A percentile compares a stretch with the other conserved stretches of the same genome.
Conservation (phyloP, 1,140 invertebrate species). For the Danaus plexippus region DNA sequence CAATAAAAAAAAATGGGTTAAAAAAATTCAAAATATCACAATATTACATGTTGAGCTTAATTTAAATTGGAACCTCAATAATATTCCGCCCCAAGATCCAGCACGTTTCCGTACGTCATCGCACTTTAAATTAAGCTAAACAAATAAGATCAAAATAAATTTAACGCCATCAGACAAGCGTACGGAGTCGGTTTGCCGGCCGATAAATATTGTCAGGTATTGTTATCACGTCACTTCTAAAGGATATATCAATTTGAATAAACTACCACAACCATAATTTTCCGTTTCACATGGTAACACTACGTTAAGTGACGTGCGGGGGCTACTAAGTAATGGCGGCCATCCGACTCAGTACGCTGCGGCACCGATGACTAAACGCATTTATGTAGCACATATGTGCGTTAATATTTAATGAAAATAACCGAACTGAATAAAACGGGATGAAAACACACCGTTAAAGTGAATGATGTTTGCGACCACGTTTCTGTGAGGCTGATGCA, state of each 20-base stretch:
- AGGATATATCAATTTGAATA: slow-evolving; percentile 64
- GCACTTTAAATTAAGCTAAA: slow-evolving; percentile 66
- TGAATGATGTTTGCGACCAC: slow-evolving; percentile 6
- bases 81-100: slow-evolving; percentile 28
- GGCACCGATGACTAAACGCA: slow-evolving; percentile 5
- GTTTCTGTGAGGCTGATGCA: slow-evolving; percentile 11
- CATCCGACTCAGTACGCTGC: background rate
- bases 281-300: slow-evolving; percentile 57
- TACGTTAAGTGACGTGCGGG: slow-evolving; percentile 40
- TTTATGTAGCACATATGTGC: slow-evolving; percentile 36
- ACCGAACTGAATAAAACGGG: slow-evolving; percentile 51
- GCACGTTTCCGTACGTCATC: slow-evolving; percentile 12
- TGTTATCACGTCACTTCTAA: slow-evolving; percentile 46
- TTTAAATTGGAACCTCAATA: slow-evolving; percentile 51
- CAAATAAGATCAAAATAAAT: slow-evolving; percentile 55
- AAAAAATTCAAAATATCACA: slow-evolving; percentile 70
- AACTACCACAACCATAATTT: slow-evolving; percentile 70
- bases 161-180: slow-evolving; percentile 11
- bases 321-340: slow-evolving; percentile 17
- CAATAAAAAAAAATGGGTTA: slow-evolving; percentile 56
- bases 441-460: slow-evolving; percentile 39
- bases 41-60: slow-evolving; percentile 71
- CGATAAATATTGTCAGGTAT: slow-evolving; percentile 7
- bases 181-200: too few relatives aligned
- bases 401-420: slow-evolving; percentile 40